Conservation (phyloP, 2,888 invertebrate species). For the Tiliacea citrago region DNA sequence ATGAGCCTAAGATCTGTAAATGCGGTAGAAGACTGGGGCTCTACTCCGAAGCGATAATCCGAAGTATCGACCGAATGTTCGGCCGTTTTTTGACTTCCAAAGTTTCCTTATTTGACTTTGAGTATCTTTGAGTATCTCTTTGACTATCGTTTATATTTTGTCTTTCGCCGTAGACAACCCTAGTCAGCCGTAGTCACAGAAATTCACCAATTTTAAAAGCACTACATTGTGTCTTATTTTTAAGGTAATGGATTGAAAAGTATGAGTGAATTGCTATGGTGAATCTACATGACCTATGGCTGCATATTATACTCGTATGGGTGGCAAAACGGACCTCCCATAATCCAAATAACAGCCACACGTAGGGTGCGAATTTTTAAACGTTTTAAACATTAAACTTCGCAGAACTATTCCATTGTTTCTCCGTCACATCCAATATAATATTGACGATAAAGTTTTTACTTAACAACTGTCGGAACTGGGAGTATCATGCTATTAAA, state of each 20-base stretch:
- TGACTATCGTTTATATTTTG: too few relatives aligned
- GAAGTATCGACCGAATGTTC: too few relatives aligned
- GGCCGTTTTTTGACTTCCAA: too few relatives aligned
- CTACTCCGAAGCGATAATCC: too few relatives aligned
- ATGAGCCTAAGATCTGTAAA: not conserved
- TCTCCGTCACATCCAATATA: not conserved
- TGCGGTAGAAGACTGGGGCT: not conserved
- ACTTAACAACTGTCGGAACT: not conserved
- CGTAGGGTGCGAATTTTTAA: constrained; percentile 6
- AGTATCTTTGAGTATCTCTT: too few relatives aligned
- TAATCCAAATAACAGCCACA: not conserved
- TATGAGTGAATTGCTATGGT: not conserved
- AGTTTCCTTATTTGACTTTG: too few relatives aligned
- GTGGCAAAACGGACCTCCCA: not conserved
- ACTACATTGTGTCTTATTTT: not conserved
- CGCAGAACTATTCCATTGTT: constrained; percentile 31
- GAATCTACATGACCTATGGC: not conserved
- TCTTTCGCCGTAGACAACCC: too few relatives aligned
- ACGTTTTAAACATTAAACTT: not conserved
- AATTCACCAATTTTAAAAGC: not conserved
- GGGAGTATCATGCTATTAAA: constrained; percentile 34
- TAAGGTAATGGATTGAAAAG: not conserved
- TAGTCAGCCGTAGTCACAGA: too few relatives aligned
- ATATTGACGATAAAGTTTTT: constrained; percentile 17
- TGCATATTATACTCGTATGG: not conserved